Percentiles rank a stretch among this genome's conserved stretches.
Conservation (phyloP, 2,797 vertebrate species). For the Aratinga solstitialis region DNA sequence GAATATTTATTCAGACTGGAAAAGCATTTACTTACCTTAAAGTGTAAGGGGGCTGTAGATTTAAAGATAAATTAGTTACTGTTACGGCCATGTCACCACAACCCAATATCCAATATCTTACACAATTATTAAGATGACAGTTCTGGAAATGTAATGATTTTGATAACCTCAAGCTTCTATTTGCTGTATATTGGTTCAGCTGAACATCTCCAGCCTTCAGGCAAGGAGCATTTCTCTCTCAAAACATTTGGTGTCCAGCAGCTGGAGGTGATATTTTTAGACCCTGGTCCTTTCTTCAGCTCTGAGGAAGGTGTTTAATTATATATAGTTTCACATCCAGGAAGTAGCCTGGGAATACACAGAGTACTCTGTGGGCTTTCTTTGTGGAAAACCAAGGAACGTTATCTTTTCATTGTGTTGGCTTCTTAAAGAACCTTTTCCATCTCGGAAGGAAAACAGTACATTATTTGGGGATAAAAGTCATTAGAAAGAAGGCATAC, state of each 20-base stretch:
- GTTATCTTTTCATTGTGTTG: not conserved
- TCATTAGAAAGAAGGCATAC: not conserved
- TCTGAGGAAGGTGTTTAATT: conserved; percentile 5
- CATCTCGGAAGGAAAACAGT: not conserved
- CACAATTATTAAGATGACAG: not conserved
- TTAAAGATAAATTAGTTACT: not conserved
- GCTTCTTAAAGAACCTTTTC: not conserved
- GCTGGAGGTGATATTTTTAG: not conserved
- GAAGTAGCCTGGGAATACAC: not conserved
- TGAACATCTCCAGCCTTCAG: not conserved
- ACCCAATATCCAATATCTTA: not conserved
- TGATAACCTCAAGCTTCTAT: not conserved
- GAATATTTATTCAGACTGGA: not conserved
- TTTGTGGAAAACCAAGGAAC: conserved; percentile 26
- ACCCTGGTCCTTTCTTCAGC: not conserved
- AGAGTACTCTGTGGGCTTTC: not conserved
- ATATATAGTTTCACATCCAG: not conserved
- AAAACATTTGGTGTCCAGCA: not conserved
- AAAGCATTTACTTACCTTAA: not conserved
- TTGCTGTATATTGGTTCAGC: not conserved
- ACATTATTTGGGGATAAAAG: not conserved
- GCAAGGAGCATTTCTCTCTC: not conserved
- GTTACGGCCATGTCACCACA: not conserved
- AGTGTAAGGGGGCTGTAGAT: not conserved
- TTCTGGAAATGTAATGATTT: not conserved